Conservation (phyloP, 2,888 invertebrate species). For the Rhimphoctona megacephalus region DNA sequence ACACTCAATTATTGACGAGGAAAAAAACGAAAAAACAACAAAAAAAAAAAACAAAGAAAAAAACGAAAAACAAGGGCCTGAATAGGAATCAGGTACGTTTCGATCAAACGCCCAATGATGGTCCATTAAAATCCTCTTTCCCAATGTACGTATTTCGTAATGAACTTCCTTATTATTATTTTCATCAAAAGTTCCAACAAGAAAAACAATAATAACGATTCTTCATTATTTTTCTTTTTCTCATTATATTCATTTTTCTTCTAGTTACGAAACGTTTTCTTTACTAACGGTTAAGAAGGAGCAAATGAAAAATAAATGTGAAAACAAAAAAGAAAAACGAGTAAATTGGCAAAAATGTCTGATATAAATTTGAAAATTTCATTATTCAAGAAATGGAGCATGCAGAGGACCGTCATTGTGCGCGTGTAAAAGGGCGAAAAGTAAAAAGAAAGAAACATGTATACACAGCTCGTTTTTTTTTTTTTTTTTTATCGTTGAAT, state of each 20-base stretch:
- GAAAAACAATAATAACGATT: no score
- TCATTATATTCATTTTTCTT: not conserved
- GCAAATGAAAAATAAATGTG: not conserved
- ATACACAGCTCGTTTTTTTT: not conserved
- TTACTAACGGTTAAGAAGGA: not conserved
- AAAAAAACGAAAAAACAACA: constrained; percentile 79
- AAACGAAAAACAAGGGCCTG: constrained; percentile 71
- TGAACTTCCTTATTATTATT: not conserved
- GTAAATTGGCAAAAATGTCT: not conserved
- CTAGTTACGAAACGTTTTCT: not conserved
- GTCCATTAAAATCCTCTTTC: constrained; percentile 57
- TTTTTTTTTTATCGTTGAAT: not conserved
- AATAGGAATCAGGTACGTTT: constrained; percentile 9
- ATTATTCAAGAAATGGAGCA: not conserved
- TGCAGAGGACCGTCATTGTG: constrained; percentile 30
- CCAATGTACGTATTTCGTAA: not conserved
- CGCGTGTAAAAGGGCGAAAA: not conserved
- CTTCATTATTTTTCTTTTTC: not conserved
- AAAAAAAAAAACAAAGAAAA: constrained; percentile 74
- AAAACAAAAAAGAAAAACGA: not conserved
- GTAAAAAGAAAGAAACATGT: not conserved
- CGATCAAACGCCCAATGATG: constrained; percentile 76
- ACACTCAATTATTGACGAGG: constrained; percentile 86
- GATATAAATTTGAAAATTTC: not conserved
- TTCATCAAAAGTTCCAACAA: not conserved